Percentiles rank a stretch among this genome's conserved stretches.
These are phyloP conservation scores for Chorisops tibialis DNA, from an alignment of 2,888 invertebrate genomes.

Conservation along the genomic window DNA sequence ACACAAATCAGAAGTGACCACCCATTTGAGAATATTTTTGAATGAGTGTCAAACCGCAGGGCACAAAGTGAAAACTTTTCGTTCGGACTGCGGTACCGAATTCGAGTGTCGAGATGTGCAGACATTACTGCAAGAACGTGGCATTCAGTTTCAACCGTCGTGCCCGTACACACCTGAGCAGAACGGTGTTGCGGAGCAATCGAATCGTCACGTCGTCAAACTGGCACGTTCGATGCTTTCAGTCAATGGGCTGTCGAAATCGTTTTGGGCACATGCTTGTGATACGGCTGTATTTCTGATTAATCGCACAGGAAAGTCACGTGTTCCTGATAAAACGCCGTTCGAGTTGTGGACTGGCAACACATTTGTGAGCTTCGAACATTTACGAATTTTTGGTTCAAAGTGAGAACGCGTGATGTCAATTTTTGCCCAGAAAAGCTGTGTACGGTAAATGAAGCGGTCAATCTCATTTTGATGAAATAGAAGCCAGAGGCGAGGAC, in stretches of 20 bases:
- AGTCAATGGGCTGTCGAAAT: too few species aligned
- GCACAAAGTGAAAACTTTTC: neutral
- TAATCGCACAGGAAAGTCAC: too few species aligned
- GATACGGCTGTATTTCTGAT: too few species aligned
- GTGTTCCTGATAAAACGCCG: too few species aligned
- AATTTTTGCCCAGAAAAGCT: too few species aligned
- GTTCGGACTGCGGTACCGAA: neutral
- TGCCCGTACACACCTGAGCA: neutral
- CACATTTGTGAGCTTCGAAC: neutral
- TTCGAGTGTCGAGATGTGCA: neutral
- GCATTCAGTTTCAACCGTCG: neutral
- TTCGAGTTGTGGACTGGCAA: neutral
- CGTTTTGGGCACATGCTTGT: too few species aligned
- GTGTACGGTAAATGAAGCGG: too few species aligned
- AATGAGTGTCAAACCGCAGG: neutral
- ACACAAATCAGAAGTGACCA: too few species aligned
- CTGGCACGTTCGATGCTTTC: neutral
- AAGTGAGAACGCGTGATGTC: too few species aligned
- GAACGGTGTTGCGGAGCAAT: neutral
- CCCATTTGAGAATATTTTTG: neutral
- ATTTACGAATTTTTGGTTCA: too few species aligned
- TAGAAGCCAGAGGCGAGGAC: too few species aligned
- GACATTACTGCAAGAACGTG: neutral
- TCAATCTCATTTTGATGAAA: too few species aligned
- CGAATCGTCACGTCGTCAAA: neutral